Conservation (phyloP, 2,888 invertebrate species). For the Macrosiphum euphorbiae region DNA sequence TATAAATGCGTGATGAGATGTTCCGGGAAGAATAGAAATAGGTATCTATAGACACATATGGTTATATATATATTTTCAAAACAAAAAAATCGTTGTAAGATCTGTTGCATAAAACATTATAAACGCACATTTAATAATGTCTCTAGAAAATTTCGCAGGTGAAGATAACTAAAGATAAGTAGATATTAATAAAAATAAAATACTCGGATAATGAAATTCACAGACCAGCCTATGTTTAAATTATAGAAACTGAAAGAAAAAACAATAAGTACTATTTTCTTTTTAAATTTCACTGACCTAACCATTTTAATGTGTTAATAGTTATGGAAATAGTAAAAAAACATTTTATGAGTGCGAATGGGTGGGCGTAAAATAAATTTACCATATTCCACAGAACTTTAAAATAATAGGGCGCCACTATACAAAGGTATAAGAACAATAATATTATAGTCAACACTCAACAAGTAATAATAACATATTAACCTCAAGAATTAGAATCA, state of each 20-base stretch:
- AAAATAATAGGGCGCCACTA: not conserved
- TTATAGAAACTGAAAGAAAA: not conserved
- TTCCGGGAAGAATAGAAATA: constrained; percentile 20
- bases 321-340: not conserved
- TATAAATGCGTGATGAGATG: not conserved
- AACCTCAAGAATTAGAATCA: not conserved
- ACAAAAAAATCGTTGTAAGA: not conserved
- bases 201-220: not conserved
- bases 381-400: not conserved
- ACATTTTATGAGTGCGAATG: not conserved
- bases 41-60: too few species aligned
- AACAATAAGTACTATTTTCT: not conserved
- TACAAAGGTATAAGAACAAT: not conserved
- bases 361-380: not conserved
- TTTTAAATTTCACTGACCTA: not conserved
- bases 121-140: not conserved
- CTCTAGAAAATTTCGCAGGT: not conserved
- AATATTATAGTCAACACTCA: not conserved
- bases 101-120: not conserved
- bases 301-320: not conserved
- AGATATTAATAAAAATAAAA: not conserved
- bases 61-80: not conserved
- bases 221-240: not conserved
- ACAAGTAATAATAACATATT: not conserved
- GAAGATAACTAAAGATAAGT: not conserved